Percentiles rank a stretch among this genome's conserved stretches.
Conservation (phyloP, 2,113 vertebrate genomes). For the Sylvia atricapilla region DNA sequence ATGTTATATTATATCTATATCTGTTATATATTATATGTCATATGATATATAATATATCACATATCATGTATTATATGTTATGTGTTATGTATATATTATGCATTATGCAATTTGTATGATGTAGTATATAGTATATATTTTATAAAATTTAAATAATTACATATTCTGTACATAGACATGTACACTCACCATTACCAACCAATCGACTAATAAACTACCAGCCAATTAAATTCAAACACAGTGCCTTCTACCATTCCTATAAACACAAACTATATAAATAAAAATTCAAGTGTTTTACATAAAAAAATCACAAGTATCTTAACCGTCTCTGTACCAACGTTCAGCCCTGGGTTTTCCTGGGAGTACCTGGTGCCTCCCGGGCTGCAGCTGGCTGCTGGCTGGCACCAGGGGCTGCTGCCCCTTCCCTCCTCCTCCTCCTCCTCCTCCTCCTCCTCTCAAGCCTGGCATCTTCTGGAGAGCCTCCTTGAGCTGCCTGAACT, state of each 20-base stretch:
- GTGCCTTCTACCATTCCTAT: neutral
- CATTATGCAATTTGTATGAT: no score
- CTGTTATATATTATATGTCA: no score
- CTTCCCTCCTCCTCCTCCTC: conserved; percentile 21
- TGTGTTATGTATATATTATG: no score
- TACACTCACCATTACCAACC: no score
- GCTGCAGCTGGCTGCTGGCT: neutral
- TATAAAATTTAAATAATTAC: no score
- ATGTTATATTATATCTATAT: no score
- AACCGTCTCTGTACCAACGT: neutral
- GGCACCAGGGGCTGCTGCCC: neutral
- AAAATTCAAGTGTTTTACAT: neutral
- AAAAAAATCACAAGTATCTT: neutral
- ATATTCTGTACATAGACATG: no score
- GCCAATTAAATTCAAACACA: no score
- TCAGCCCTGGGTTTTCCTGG: neutral
- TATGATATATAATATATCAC: no score
- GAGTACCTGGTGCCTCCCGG: neutral
- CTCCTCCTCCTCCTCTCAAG: conserved; percentile 56
- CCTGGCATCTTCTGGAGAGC: conserved; percentile 72
- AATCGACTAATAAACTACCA: no score
- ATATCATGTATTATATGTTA: no score
- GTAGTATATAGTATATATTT: no score
- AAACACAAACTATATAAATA: neutral
- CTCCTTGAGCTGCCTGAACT: conserved; percentile 74